phyloP scores from a whole-genome alignment of 2,888 invertebrate species.

The Aspidiotus destructor region DNA sequence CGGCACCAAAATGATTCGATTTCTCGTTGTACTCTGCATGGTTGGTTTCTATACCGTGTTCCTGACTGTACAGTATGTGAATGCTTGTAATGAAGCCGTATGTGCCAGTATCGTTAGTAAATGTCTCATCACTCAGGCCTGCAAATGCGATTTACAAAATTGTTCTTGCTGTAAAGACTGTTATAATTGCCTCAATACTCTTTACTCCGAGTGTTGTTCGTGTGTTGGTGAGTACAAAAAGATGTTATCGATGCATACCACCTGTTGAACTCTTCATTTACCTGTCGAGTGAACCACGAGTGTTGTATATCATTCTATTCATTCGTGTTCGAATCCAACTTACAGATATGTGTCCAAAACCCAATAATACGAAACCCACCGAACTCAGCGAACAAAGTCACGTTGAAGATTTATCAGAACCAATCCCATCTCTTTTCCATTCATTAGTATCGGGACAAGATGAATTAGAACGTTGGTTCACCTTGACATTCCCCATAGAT shows the following conservation, averaged over 20 bases:
- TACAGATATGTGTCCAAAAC: slow-evolving; percentile 80
- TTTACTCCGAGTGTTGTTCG: slow-evolving; percentile 90
- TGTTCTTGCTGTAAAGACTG: slow-evolving; percentile 94
- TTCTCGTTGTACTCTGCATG: too few relatives aligned
- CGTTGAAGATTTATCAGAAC: slow-evolving; percentile 72
- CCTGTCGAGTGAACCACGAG: too few relatives aligned
- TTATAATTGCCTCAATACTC: slow-evolving; percentile 73
- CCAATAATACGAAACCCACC: slow-evolving; percentile 62
- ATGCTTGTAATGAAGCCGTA: slow-evolving; percentile 77
- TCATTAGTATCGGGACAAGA: slow-evolving; percentile 62
- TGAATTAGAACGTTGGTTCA: slow-evolving; percentile 67
- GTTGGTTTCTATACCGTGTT: too few relatives aligned
- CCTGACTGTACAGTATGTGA: background rate
- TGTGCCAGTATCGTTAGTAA: slow-evolving; percentile 94
- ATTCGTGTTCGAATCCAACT: slow-evolving; percentile 33
- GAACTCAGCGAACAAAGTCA: slow-evolving; percentile 69
- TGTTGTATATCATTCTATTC: too few relatives aligned
- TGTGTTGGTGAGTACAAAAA: slow-evolving; percentile 73
- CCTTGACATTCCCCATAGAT: slow-evolving; percentile 69
- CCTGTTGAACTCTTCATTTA: too few relatives aligned
- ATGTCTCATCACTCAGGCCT: slow-evolving; percentile 90
- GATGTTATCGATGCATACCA: too few relatives aligned
- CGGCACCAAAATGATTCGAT: too few relatives aligned
- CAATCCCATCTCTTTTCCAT: slow-evolving; percentile 72
- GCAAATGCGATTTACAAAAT: slow-evolving; percentile 86